Evolutionary conservation across 2,888 invertebrate genomes (phyloP).

Genomic region (Mythimna lalbum): DNA sequence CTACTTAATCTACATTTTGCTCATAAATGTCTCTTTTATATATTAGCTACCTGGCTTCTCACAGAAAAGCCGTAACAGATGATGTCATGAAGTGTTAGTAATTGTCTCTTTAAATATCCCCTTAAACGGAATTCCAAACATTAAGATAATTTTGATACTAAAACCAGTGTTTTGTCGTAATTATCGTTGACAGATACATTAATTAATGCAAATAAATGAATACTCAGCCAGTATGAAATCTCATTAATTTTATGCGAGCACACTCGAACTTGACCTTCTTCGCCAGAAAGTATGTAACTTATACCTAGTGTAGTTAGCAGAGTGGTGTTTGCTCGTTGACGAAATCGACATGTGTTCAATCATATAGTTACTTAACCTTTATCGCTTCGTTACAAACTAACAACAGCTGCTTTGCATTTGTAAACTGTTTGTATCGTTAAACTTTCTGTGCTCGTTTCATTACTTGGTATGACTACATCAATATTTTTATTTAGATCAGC

Average conservation of each 20-base stretch:
- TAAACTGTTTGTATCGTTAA: not conserved
- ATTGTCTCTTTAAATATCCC: constrained; percentile 1
- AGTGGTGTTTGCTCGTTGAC: constrained; percentile 13
- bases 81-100: not conserved
- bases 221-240: constrained; percentile 51
- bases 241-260: constrained; percentile 38
- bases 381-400: constrained; percentile 4
- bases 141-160: constrained; percentile 6
- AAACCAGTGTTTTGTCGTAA: constrained; percentile 34
- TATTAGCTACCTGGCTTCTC: constrained; percentile 3
- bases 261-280: constrained; percentile 52
- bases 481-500: not conserved
- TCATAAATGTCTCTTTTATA: constrained; percentile 1
- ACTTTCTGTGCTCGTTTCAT: not conserved
- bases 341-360: constrained; percentile 26
- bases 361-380: constrained; percentile 22
- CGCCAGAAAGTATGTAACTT: constrained; percentile 28
- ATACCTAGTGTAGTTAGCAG: constrained; percentile 19
- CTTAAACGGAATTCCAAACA: constrained; percentile 11
- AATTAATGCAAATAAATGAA: constrained; percentile 57
- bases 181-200: constrained; percentile 44
- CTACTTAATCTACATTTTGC: constrained; percentile 19
- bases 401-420: constrained; percentile 19
- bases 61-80: constrained; percentile 6
- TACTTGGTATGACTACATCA: not conserved